Evolutionary conservation across 2,797 vertebrate species (phyloP).

Genomic region (Hylomyscus alleni): DNA sequence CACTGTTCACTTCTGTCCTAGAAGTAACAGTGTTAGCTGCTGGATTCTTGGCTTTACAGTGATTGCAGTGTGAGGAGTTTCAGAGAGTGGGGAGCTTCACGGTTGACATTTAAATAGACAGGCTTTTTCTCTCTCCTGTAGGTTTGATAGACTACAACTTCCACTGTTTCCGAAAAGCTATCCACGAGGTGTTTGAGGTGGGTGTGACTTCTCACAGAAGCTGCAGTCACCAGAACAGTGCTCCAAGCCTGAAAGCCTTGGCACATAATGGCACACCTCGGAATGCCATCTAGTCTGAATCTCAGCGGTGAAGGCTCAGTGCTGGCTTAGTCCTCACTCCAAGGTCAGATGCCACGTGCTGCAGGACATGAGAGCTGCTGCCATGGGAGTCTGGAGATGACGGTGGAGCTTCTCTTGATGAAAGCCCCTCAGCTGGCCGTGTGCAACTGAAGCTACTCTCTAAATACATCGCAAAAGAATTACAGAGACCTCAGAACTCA

Average conservation of each 20-base stretch:
- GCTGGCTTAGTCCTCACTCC: slow-evolving; percentile 85
- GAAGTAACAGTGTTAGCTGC: background rate
- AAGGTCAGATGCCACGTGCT: slow-evolving; percentile 79
- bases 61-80: background rate
- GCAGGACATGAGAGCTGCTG: slow-evolving; percentile 79
- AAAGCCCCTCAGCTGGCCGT: slow-evolving; percentile 80
- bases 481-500: slow-evolving; percentile 82
- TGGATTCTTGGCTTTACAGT: background rate
- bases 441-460: slow-evolving; percentile 84
- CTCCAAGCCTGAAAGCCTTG: slow-evolving; percentile 95
- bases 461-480: slow-evolving; percentile 77
- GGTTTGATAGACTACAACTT: slow-evolving; percentile 99
- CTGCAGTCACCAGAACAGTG: slow-evolving; percentile 91
- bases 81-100: background rate
- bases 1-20: background rate
- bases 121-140: slow-evolving; percentile 82
- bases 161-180: slow-evolving; percentile 99
- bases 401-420: slow-evolving; percentile 79
- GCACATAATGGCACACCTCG: slow-evolving; percentile 97
- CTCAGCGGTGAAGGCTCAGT: slow-evolving; percentile 70
- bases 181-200: slow-evolving; percentile 99
- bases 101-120: slow-evolving; percentile 22
- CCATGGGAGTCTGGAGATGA: slow-evolving; percentile 83
- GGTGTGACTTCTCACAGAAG: slow-evolving; percentile 94
- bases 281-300: slow-evolving; percentile 93